These are phyloP conservation scores for Ophonus ardosiacus DNA, from an alignment of 2,888 invertebrate species.

Conservation along the genomic window DNA sequence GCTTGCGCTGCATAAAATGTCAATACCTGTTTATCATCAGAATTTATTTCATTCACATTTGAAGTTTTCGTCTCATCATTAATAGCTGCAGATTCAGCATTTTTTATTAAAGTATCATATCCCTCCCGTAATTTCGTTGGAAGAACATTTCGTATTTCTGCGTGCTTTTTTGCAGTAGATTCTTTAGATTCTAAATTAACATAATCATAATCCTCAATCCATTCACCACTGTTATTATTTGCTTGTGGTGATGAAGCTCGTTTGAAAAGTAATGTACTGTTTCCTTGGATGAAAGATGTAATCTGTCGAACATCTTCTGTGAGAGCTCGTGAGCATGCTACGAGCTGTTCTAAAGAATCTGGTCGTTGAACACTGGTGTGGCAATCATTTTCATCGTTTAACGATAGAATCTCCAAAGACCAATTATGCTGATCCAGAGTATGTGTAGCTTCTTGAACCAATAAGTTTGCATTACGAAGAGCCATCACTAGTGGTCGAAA, in stretches of 20 bases:
- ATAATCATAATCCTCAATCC: slow-evolving; percentile 94
- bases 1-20: slow-evolving; percentile 93
- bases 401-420: slow-evolving; percentile 83
- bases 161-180: slow-evolving; percentile 83
- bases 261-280: slow-evolving; percentile 88
- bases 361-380: slow-evolving; percentile 76
- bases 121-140: slow-evolving; percentile 86
- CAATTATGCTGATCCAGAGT: slow-evolving; percentile 87
- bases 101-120: slow-evolving; percentile 86
- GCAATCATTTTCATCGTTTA: slow-evolving; percentile 71
- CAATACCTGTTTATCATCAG: slow-evolving; percentile 90
- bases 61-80: slow-evolving; percentile 77
- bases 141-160: slow-evolving; percentile 84
- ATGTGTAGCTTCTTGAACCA: slow-evolving; percentile 87
- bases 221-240: slow-evolving; percentile 77
- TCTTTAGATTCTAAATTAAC: slow-evolving; percentile 90
- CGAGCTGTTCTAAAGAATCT: slow-evolving; percentile 92
- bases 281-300: slow-evolving; percentile 93
- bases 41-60: slow-evolving; percentile 78
- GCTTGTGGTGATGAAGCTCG: slow-evolving; percentile 74
- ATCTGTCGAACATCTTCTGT: slow-evolving; percentile 93
- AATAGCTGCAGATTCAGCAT: slow-evolving; percentile 82
- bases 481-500: slow-evolving; percentile 88
- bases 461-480: slow-evolving; percentile 86
- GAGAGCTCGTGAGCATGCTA: slow-evolving; percentile 90